Percentiles rank a stretch among this genome's conserved stretches.
Evolutionary conservation across 2,797 vertebrate genomes (phyloP).

Genomic region (Pangasius larnaudii): DNA sequence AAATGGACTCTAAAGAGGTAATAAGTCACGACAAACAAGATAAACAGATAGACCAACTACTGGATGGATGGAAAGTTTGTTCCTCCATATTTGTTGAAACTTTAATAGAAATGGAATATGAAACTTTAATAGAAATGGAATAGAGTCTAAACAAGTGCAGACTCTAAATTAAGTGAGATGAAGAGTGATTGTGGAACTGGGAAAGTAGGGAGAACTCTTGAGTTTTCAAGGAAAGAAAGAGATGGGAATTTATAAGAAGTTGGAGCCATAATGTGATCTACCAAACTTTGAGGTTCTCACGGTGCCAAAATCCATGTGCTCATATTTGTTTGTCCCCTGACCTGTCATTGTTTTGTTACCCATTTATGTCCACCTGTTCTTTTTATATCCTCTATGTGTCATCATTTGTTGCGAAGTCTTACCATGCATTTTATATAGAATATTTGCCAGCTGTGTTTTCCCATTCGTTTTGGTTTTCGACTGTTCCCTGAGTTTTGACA

Average conservation of each 20-base stretch:
- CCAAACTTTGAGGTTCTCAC: background rate
- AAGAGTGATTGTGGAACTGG: background rate
- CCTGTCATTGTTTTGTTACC: background rate
- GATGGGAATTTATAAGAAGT: background rate
- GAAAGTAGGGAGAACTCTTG: background rate
- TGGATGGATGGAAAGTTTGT: background rate
- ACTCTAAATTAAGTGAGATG: background rate
- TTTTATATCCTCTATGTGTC: background rate
- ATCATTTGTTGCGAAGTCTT: background rate
- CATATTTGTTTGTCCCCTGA: background rate
- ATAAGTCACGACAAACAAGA: background rate
- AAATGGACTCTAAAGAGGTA: slow-evolving; percentile 67
- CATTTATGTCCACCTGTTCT: background rate
- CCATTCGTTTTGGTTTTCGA: background rate
- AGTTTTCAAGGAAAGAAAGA: background rate
- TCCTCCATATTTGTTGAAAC: background rate
- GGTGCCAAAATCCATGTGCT: background rate
- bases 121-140: background rate
- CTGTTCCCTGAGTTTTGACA: background rate
- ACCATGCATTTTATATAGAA: background rate
- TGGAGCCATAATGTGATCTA: background rate
- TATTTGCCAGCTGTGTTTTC: background rate
- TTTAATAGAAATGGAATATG: background rate
- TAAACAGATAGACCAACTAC: background rate
- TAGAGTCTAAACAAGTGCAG: background rate